Evolutionary conservation across 2,888 invertebrate species (phyloP), one percentile per base, ranked within the genome.

Genomic region (Drosophila barbarae): DNA sequence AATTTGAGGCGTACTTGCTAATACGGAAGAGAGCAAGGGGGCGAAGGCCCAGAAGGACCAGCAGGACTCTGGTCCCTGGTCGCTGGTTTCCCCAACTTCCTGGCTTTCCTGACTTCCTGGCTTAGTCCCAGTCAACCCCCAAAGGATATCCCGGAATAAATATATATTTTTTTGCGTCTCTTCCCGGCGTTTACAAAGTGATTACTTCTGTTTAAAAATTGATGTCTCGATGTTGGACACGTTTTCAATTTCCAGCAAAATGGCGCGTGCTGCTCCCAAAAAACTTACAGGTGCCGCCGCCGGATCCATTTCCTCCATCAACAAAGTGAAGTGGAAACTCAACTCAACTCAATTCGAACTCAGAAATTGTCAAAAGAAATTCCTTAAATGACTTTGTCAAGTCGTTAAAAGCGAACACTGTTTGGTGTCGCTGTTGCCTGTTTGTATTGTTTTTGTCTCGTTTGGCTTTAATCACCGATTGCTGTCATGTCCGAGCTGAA

Each of bases 121-220:
- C 51, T 65, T 49, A 51, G 35, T 73, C 75, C 63, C 69, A n/a
- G 76, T 67, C 77, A 77, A 83, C 71, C 78, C 81, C 64, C 73
- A 52, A 64, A 49, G 71, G 69, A 64, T 64, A 49, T 52, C 23
- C 44, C 39, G 52, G 55, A 55, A 56, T 65, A 53, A 30, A 46
- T 30, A 30, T 46, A 42, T 44, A 15, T 53, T 42, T 47, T 28
- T 30, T 30, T 46, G 56, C 58, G 67, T 66, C 60, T 55, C 38
- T 58, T 39, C 42, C 59, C 57, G 72, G 54, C 86, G 84, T 83
- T 86, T 87, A 86, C 85, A 85, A 86, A 86, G 85, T 86, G 87
- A 87, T 86, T 86, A 86, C 86, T 84, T 72, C 75, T 84, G 75
- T 79, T 86, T 86, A 86, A 86, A 86, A 86, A 86, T 86, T 87